These are phyloP conservation scores for Chiridota heheva DNA, from an alignment of 35 echinoderm and acorn worm species.

Conservation along the genomic window DNA sequence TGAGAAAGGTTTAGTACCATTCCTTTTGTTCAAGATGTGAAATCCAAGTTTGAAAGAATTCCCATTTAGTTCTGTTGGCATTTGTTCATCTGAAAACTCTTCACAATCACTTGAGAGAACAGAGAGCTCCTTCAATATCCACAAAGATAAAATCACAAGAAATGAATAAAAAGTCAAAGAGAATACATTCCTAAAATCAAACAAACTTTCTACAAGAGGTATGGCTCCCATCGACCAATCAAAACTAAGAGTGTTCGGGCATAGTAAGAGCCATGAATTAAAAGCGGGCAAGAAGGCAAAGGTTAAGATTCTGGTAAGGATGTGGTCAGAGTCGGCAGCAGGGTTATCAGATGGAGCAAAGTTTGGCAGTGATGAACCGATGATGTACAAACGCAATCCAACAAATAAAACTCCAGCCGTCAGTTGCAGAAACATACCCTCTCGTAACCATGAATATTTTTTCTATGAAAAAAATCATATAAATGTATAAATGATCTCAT, in stretches of 20 bases:
- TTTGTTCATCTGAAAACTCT: neutral
- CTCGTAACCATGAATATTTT: constrained; percentile 36
- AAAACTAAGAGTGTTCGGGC: constrained; percentile 84
- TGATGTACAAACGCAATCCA: constrained; percentile 63
- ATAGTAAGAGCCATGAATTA: constrained; percentile 86
- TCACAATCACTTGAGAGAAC: neutral
- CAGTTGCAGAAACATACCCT: constrained; percentile 52
- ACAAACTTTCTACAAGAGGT: constrained; percentile 62
- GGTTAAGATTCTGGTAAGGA: constrained; percentile 85
- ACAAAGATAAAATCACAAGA: neutral
- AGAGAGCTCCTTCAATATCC: constrained; percentile 2
- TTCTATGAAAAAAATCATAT: constrained; percentile 43
- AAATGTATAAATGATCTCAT: neutral
- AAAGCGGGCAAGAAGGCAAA: constrained; percentile 77
- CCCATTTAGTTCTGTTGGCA: constrained; percentile 34
- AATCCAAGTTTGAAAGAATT: constrained; percentile 9
- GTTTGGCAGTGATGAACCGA: constrained; percentile 63
- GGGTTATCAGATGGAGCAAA: constrained; percentile 96
- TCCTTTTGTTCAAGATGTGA: neutral
- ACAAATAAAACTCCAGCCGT: constrained; percentile 50
- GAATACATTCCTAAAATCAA: constrained; percentile 66
- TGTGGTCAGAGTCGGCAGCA: constrained; percentile 66
- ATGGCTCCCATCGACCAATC: constrained; percentile 99
- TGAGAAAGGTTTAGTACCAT: too few species aligned
- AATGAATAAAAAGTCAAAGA: constrained; percentile 49